Base-by-base conservation (phyloP, 2,888 invertebrate species). In the Falcaria lacertinaria region DNA sequence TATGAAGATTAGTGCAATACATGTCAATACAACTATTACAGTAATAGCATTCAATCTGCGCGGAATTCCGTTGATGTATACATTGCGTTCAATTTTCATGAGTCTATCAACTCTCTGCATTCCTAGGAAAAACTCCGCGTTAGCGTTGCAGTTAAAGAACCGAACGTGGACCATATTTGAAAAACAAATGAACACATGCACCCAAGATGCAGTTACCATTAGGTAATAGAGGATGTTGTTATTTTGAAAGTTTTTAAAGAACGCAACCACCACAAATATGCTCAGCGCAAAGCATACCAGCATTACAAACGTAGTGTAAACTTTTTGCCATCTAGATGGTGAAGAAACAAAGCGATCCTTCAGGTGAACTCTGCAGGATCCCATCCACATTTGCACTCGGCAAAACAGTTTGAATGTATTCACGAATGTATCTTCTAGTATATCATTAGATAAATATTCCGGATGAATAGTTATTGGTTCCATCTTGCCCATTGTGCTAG, bases 91-190 rank as follows among this genome's bases (percentile, higher is more conserved):
- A 15, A 80, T 51, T 17, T 65, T 68, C 71, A 84, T 70, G 1
- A 67, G 43, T 14, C 75, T 65, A 39, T 84, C 80, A 2, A 82
- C 64, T 48, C 72, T 59, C 54, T 85, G 81, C 42, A 81, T 54
- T 54, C 67, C 63, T 0, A 80, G 52, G n/a, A 62, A 65, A 39
- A 81, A 77, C 2, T 63, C 54, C 0, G 68, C 62, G 47, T 80
- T 82, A 1, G 44, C 47, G 1, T 65, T 52, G 1, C 64, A 60
- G 45, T 77, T 75, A 2, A 62, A 17, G 32, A 83, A 83, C n/a
- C 80, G 62, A 6, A 66, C 60, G 38, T 81, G 67, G 28, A 77
- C 52, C 1, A 72, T 49, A 38, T 67, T 67, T 33, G 50, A 53
- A 1, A 64, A 4, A 38, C 57, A 74, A 0, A 54, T 47, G 15